A percentile compares a stretch with the other conserved stretches of the same genome.
Evolutionary conservation across 1,140 invertebrate species (phyloP).

Genomic region (Bombus superbus): DNA sequence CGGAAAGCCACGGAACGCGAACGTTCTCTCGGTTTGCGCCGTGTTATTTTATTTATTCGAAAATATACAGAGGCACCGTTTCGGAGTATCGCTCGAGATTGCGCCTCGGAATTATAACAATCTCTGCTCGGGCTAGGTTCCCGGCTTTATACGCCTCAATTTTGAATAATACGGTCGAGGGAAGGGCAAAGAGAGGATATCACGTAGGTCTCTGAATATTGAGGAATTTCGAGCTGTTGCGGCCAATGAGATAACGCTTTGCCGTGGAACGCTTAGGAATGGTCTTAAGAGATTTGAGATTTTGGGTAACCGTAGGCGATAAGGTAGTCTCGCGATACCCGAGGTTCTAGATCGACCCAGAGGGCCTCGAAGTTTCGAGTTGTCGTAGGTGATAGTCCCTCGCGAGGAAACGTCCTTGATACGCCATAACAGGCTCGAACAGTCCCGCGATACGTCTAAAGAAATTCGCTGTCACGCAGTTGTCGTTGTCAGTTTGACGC

Average conservation of each 20-base stretch:
- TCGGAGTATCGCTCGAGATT: not conserved
- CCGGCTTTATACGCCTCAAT: not conserved
- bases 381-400: not conserved
- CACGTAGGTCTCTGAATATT: not conserved
- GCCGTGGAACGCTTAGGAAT: not conserved
- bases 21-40: too few relatives aligned
- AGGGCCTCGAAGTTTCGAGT: too few relatives aligned
- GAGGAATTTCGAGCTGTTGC: not conserved
- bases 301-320: not conserved
- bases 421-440: not conserved
- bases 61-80: not conserved
- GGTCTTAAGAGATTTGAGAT: not conserved
- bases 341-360: not conserved
- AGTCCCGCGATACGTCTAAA: not conserved
- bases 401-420: not conserved
- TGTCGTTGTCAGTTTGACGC: too few relatives aligned
- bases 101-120: not conserved
- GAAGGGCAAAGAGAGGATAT: not conserved
- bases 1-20: too few relatives aligned
- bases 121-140: not conserved
- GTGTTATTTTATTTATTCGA: not conserved
- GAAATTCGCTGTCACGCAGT: not conserved
- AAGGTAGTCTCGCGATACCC: not conserved
- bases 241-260: not conserved
- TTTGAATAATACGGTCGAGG: not conserved